Evolutionary conservation across 2,797 vertebrate genomes (phyloP).

Genomic region (Potorous gilbertii): DNA sequence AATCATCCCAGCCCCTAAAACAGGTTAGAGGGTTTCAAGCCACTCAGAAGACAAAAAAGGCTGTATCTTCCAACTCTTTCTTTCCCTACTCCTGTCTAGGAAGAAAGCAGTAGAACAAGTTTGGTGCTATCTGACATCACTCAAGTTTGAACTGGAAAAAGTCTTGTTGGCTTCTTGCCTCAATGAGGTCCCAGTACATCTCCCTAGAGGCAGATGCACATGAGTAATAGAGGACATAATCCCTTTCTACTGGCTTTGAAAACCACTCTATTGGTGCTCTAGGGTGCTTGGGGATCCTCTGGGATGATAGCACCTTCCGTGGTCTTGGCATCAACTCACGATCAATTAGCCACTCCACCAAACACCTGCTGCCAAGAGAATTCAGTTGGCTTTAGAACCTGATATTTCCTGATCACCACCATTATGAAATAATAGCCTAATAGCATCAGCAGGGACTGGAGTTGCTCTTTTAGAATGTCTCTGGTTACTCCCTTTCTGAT

Average conservation of each 20-base stretch:
- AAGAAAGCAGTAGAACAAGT: not conserved
- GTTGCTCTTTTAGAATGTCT: conserved; percentile 47
- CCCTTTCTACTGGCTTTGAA: not conserved
- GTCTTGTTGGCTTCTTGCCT: not conserved
- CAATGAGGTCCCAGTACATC: not conserved
- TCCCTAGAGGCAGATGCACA: not conserved
- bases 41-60: not conserved
- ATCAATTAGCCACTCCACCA: conserved; percentile 74
- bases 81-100: not conserved
- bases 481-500: conserved; percentile 34
- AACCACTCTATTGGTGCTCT: not conserved
- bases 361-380: conserved; percentile 49
- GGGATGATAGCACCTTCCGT: fast-evolving
- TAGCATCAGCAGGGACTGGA: conserved; percentile 22
- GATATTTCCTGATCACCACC: conserved; percentile 30
- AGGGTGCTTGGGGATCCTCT: not conserved
- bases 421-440: conserved; percentile 8
- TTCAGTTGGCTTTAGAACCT: conserved; percentile 50
- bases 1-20: not conserved
- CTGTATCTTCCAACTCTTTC: not conserved
- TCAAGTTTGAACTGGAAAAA: not conserved
- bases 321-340: conserved; percentile 56
- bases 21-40: not conserved
- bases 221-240: not conserved
- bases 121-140: not conserved